Conservation (phyloP, 1,140 invertebrate genomes). For the Varroa destructor region DNA sequence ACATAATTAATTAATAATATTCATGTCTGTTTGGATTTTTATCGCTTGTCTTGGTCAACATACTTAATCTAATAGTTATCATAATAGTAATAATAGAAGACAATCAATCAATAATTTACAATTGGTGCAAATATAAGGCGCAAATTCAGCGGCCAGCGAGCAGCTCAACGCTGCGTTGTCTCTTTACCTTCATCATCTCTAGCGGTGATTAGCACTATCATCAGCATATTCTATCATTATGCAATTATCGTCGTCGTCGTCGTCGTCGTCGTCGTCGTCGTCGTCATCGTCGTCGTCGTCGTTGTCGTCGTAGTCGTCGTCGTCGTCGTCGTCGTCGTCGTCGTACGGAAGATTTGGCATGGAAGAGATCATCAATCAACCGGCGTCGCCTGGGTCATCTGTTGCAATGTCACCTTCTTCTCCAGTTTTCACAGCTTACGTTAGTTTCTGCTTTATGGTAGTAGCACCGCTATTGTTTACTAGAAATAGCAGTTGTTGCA, state of each 20-base stretch:
- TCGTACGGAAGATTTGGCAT: conserved; percentile 25
- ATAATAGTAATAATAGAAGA: conserved; percentile 6
- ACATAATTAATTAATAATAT: neutral
- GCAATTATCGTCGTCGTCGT: no score
- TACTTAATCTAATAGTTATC: neutral
- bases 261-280: no score
- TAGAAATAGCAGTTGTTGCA: neutral
- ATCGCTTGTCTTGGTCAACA: neutral
- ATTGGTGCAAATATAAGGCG: conserved; percentile 27
- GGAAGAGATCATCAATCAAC: conserved; percentile 24
- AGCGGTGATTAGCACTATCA: no score
- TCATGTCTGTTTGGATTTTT: conserved; percentile 1
- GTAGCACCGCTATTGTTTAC: neutral
- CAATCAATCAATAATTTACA: conserved; percentile 9
- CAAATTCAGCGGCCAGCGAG: conserved; percentile 18
- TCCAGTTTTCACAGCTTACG: neutral
- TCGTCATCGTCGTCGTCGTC: no score
- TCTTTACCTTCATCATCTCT: no score
- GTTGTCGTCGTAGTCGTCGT: no score
- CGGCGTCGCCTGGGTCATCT: neutral
- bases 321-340: no score
- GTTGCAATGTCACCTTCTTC: neutral
- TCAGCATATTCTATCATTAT: no score
- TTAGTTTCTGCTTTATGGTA: neutral
- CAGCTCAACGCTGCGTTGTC: no score